A percentile compares a stretch with the other conserved stretches of the same genome.
phyloP scores from a whole-genome alignment of 2,113 vertebrate species.

The Murina feae region DNA sequence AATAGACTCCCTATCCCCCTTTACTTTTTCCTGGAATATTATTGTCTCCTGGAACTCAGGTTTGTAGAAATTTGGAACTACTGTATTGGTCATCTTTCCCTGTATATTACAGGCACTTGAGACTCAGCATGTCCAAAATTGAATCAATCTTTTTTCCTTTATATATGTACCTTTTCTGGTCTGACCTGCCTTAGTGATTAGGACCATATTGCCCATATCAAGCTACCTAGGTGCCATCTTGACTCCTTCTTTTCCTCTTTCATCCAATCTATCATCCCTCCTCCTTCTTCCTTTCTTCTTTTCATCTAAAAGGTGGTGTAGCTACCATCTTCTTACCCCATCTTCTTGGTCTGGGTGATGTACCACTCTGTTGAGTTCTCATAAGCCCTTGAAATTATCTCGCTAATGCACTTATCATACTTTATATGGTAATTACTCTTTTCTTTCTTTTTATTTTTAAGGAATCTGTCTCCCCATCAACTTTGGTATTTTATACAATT shows the following conservation, averaged over 20 bases:
- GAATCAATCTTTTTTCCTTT: background rate
- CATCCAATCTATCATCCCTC: background rate
- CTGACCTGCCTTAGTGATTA: background rate
- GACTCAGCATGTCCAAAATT: background rate
- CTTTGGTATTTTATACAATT: background rate
- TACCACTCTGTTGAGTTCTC: background rate
- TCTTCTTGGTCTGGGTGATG: background rate
- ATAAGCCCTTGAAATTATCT: background rate
- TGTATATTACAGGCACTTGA: background rate
- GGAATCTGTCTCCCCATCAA: background rate
- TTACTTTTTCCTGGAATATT: slow-evolving; percentile 12
- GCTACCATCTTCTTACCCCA: background rate
- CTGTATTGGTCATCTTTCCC: background rate
- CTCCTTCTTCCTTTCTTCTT: background rate
- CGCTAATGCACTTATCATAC: background rate
- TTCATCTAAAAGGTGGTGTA: background rate
- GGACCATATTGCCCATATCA: background rate
- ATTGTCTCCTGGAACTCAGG: background rate
- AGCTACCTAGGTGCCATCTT: background rate
- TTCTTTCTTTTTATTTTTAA: background rate
- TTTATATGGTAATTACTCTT: background rate
- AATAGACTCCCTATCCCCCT: background rate
- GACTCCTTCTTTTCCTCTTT: background rate
- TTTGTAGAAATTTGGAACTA: slow-evolving; percentile 20
- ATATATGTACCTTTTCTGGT: background rate